Evolutionary conservation across 1,140 invertebrate genomes (phyloP).

Genomic region (Trichonephila clavipes): DNA sequence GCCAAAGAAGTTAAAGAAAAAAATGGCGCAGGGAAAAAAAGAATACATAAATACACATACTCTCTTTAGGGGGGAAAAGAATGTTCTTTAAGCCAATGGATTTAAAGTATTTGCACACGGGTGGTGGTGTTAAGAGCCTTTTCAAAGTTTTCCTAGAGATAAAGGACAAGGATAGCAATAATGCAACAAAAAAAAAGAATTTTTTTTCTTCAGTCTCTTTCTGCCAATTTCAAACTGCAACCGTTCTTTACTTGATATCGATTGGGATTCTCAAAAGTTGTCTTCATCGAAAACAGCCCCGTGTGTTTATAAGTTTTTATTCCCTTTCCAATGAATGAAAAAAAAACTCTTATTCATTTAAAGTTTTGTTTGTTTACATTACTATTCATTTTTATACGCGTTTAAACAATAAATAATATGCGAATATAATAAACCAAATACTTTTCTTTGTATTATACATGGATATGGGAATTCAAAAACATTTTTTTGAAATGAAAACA

Average conservation of each 20-base stretch:
- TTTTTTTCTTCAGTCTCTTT: background rate
- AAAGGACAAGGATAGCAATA: slow-evolving; percentile 30
- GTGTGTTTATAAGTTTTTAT: background rate
- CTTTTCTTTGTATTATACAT: no score
- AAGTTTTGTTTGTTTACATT: no score
- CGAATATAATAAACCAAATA: no score
- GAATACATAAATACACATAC: slow-evolving; percentile 23
- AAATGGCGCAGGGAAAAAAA: background rate
- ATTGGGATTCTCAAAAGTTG: background rate
- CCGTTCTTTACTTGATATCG: slow-evolving; percentile 15
- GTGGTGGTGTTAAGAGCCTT: slow-evolving; percentile 43
- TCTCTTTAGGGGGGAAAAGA: slow-evolving; percentile 13
- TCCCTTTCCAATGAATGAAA: background rate
- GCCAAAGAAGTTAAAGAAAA: background rate
- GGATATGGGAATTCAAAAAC: no score
- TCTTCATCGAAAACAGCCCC: background rate
- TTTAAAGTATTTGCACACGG: slow-evolving; percentile 46
- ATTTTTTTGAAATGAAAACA: no score
- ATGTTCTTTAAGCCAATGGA: slow-evolving; percentile 43
- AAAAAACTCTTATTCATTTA: no score
- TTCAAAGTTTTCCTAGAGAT: slow-evolving; percentile 4
- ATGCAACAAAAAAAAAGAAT: background rate
- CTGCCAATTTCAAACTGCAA: slow-evolving; percentile 4
- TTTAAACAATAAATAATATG: no score
- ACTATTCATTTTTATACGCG: no score